Evolutionary conservation across 1,140 invertebrate species (phyloP).

Genomic region (Macrosteles quadrilineatus): DNA sequence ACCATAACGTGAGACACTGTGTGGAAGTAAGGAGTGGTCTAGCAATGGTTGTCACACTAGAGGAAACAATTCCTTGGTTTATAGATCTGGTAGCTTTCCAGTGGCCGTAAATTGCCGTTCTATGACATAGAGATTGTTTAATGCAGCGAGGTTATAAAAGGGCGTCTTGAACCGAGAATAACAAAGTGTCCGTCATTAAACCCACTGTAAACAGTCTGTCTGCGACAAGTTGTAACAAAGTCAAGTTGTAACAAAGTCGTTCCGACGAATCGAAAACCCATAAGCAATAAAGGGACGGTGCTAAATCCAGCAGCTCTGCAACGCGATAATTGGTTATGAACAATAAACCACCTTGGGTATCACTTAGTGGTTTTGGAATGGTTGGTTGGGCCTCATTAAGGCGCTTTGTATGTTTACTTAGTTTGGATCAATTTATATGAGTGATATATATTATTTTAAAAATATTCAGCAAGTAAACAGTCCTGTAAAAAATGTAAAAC

Average conservation of each 20-base stretch:
- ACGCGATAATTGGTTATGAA: conserved; percentile 9
- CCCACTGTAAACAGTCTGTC: not conserved
- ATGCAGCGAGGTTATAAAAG: conserved; percentile 1
- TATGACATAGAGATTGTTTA: conserved; percentile 10
- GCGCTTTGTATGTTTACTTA: too few relatives aligned
- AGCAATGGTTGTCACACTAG: too few relatives aligned
- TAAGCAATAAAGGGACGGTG: conserved; percentile 13
- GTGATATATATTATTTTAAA: too few relatives aligned
- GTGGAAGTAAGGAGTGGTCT: too few relatives aligned
- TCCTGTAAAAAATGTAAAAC: too few relatives aligned
- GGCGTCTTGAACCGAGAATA: conserved; percentile 7
- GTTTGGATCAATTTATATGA: too few relatives aligned
- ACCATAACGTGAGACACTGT: too few relatives aligned
- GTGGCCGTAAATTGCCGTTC: not conserved
- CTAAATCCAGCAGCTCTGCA: not conserved
- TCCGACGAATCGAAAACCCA: conserved; percentile 21
- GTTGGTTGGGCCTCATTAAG: too few relatives aligned
- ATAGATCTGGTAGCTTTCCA: not conserved
- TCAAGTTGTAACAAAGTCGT: conserved; percentile 12
- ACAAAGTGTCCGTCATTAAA: conserved; percentile 13
- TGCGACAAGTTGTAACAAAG: not conserved
- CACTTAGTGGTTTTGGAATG: too few relatives aligned
- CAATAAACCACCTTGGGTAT: not conserved
- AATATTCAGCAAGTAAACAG: too few relatives aligned
- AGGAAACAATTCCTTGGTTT: too few relatives aligned